These are phyloP conservation scores for Apogon talboti DNA, from an alignment of 2,797 vertebrate species.

Conservation along the genomic window DNA sequence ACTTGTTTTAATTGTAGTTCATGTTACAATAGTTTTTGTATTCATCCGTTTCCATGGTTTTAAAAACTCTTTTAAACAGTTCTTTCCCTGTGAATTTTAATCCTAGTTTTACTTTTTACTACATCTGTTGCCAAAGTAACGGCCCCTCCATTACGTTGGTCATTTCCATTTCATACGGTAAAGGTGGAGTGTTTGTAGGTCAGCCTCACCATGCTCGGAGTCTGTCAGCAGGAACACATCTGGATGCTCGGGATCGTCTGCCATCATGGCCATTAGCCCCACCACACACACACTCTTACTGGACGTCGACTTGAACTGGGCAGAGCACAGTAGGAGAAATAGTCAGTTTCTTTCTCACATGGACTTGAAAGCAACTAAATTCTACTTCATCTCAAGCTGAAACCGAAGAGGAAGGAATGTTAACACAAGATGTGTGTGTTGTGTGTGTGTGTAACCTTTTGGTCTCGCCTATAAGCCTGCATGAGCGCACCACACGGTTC, in stretches of 20 bases:
- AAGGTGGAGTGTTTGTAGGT: neutral
- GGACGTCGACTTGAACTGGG: conserved; percentile 95
- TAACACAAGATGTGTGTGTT: conserved; percentile 10
- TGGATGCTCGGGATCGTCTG: conserved; percentile 95
- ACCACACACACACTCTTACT: conserved; percentile 93
- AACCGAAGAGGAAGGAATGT: conserved; percentile 9
- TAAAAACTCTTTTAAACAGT: too few relatives aligned
- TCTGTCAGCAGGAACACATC: conserved; percentile 96
- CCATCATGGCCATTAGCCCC: conserved; percentile 98
- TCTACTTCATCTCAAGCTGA: conserved; percentile 3
- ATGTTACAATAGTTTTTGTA: too few relatives aligned
- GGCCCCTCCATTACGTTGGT: neutral
- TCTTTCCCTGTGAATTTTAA: too few relatives aligned
- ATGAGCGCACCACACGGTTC: conserved; percentile 62
- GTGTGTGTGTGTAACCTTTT: conserved; percentile 4
- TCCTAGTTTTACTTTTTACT: conserved; percentile 1
- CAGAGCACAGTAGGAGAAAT: conserved; percentile 14
- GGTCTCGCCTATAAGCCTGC: conserved; percentile 10
- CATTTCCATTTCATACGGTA: neutral
- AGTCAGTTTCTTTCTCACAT: neutral
- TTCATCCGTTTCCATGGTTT: too few relatives aligned
- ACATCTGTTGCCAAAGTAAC: conserved; percentile 4
- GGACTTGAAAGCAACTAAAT: neutral
- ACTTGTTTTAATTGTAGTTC: too few relatives aligned
- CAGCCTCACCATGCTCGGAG: conserved; percentile 91